Percentiles rank a stretch among this genome's conserved stretches.
These are phyloP conservation scores for Psammodynastes pulverulentus DNA, from an alignment of 2,113 vertebrate species.

Conservation along the genomic window DNA sequence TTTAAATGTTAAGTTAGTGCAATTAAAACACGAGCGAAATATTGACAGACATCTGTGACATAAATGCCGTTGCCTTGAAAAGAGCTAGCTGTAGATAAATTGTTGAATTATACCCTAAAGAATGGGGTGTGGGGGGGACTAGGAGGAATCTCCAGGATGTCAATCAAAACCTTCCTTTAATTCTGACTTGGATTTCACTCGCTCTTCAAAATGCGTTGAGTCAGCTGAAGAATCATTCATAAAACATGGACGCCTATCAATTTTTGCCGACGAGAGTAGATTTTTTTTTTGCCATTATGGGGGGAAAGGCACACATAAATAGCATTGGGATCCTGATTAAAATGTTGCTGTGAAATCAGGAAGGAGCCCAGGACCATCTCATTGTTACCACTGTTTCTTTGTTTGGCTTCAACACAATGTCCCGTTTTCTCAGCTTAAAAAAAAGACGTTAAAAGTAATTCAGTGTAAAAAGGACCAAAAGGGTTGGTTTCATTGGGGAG, in stretches of 20 bases:
- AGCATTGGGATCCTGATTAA: conserved; percentile 30
- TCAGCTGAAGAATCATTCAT: conserved; percentile 65
- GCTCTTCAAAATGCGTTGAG: conserved; percentile 63
- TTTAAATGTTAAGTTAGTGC: conserved; percentile 25
- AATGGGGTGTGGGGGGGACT: conserved; percentile 65
- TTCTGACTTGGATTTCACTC: conserved; percentile 36
- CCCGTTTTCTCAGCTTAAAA: conserved; percentile 1
- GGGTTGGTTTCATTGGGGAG: not conserved
- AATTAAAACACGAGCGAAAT: conserved; percentile 28
- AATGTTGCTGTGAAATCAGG: not conserved
- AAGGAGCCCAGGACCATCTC: not conserved
- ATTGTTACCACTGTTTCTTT: not conserved
- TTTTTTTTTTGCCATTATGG: not conserved
- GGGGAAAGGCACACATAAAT: not conserved
- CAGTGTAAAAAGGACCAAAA: rapidly evolving
- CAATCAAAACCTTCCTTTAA: conserved; percentile 63
- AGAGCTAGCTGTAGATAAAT: conserved; percentile 76
- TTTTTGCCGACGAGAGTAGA: not conserved
- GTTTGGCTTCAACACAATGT: not conserved
- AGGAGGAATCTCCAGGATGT: conserved; percentile 35
- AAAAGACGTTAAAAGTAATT: not conserved
- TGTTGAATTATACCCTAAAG: conserved; percentile 72
- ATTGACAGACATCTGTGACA: conserved; percentile 19
- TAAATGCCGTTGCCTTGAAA: conserved; percentile 73
- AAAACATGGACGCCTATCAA: not conserved